phyloP scores from a whole-genome alignment of 2,888 invertebrate species.

The Danaus chrysippus region DNA sequence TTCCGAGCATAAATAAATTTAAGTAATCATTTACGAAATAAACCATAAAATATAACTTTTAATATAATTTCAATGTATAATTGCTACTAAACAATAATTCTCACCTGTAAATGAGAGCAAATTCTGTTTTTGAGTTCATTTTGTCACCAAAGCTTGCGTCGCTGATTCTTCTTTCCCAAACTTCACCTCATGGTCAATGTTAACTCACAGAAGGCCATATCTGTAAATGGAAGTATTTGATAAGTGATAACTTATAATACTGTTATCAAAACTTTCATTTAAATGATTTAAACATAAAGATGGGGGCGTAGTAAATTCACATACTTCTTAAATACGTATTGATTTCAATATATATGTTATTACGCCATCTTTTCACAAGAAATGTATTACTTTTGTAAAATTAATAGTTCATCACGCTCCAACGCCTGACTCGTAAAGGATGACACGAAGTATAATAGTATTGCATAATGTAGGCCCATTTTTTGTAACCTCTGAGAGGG shows the following conservation, averaged over 20 bases:
- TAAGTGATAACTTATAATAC: not conserved
- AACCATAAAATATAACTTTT: too few relatives aligned
- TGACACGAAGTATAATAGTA: conserved; percentile 40
- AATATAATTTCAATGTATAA: too few relatives aligned
- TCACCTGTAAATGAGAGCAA: too few relatives aligned
- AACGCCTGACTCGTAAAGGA: conserved; percentile 25
- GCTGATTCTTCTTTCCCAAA: not conserved
- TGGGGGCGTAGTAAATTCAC: too few relatives aligned
- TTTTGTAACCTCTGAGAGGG: conserved; percentile 12
- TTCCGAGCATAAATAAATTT: too few relatives aligned
- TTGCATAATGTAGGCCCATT: conserved; percentile 43
- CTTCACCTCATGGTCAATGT: not conserved
- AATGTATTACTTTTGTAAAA: not conserved
- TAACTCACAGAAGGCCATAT: not conserved
- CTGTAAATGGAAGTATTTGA: not conserved
- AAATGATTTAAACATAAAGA: too few relatives aligned
- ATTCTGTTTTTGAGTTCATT: too few relatives aligned
- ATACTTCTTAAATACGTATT: too few relatives aligned
- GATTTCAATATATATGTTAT: not conserved
- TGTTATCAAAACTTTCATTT: not conserved
- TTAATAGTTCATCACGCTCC: conserved; percentile 25
- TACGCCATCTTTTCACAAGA: not conserved
- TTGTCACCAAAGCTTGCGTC: too few relatives aligned
- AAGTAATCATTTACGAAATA: too few relatives aligned
- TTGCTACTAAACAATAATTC: too few relatives aligned